Evolutionary conservation across 2,888 invertebrate genomes (phyloP).

Genomic region (Drosophila paracracens): DNA sequence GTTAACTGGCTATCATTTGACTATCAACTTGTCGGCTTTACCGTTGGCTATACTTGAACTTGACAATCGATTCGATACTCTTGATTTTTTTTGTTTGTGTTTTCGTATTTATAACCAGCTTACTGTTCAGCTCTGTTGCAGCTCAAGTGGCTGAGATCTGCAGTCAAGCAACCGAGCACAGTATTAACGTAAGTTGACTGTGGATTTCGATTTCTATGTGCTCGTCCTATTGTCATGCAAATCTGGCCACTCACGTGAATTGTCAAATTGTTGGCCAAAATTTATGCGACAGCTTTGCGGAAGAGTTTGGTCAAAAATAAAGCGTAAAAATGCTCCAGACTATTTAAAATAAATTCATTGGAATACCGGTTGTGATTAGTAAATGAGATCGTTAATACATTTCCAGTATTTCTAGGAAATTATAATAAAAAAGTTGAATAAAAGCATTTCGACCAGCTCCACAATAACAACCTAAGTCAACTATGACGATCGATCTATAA

Average conservation of each 20-base stretch:
- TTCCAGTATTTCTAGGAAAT: not conserved
- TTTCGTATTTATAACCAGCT: not conserved
- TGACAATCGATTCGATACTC: constrained; percentile 20
- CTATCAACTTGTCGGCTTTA: constrained; percentile 26
- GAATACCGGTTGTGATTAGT: constrained; percentile 2
- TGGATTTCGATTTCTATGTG: not conserved
- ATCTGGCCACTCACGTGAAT: constrained; percentile 40
- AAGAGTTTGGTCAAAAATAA: constrained; percentile 30
- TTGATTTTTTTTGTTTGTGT: constrained; percentile 16
- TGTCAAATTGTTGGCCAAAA: constrained; percentile 27
- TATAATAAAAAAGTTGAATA: not conserved
- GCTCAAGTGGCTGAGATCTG: not conserved
- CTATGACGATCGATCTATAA: not conserved
- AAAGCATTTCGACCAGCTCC: not conserved
- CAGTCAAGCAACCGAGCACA: constrained; percentile 11
- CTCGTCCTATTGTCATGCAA: constrained; percentile 31
- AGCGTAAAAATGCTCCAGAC: not conserved
- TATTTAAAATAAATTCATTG: not conserved
- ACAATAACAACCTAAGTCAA: not conserved
- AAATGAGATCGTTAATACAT: not conserved
- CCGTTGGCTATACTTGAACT: constrained; percentile 61
- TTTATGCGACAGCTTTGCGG: constrained; percentile 40
- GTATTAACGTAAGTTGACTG: constrained; percentile 14
- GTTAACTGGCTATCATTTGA: constrained; percentile 51
- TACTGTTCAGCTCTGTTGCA: constrained; percentile 18